These are phyloP conservation scores for Rutilus rutilus DNA, from an alignment of 2,113 vertebrate species.

Conservation along the genomic window DNA sequence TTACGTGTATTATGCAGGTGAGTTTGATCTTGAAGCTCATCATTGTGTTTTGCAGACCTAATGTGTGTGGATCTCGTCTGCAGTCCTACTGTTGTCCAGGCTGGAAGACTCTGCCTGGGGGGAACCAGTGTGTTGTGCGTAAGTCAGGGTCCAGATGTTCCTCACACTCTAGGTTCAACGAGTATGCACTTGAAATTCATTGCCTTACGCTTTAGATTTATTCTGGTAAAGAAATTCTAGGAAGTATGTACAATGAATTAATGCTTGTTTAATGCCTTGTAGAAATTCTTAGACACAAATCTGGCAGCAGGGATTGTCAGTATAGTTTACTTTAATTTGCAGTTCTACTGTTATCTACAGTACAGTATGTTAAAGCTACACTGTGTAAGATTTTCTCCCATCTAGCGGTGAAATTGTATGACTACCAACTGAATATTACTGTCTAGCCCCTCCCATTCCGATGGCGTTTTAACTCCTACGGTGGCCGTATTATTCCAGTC, in stretches of 20 bases:
- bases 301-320: too few relatives aligned
- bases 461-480: too few relatives aligned
- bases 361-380: too few relatives aligned
- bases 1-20: background rate
- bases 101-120: slow-evolving; percentile 80
- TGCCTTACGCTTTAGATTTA: background rate
- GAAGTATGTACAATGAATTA: background rate
- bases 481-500: too few relatives aligned
- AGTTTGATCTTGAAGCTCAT: background rate
- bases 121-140: slow-evolving; percentile 82
- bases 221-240: background rate
- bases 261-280: background rate
- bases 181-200: background rate
- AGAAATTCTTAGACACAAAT: background rate
- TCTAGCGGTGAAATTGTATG: too few relatives aligned
- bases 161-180: background rate
- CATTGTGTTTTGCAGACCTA: slow-evolving; percentile 71
- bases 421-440: too few relatives aligned
- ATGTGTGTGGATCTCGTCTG: slow-evolving; percentile 82
- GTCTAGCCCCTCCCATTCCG: too few relatives aligned
- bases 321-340: too few relatives aligned
- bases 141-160: slow-evolving; percentile 68
- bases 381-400: too few relatives aligned
- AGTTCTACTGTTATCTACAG: too few relatives aligned
- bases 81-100: slow-evolving; percentile 81